Conservation (phyloP, 2,888 invertebrate genomes). For the Therioaphis trifolii region DNA sequence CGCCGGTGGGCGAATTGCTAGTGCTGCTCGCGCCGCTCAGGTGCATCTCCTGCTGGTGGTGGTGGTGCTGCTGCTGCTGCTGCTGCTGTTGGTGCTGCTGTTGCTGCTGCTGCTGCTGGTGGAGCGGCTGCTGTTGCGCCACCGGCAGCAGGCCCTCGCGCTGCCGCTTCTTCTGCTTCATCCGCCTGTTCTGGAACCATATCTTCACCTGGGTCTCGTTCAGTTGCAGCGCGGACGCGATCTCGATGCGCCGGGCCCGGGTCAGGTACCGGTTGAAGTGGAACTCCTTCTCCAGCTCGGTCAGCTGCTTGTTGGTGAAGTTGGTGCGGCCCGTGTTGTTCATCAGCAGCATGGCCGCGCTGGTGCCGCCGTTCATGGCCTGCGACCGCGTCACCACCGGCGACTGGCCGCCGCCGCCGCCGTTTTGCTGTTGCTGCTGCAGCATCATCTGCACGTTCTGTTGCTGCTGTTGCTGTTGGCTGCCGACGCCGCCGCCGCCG, state of each 20-base stretch:
- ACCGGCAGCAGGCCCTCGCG: constrained; percentile 80
- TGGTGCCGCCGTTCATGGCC: constrained; percentile 34
- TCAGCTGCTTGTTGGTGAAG: constrained; percentile 99
- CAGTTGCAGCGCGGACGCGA: constrained; percentile 93
- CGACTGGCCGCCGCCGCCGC: not conserved
- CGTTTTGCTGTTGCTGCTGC: constrained; percentile 2
- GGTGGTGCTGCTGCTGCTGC: constrained; percentile 60
- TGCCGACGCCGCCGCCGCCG: not conserved
- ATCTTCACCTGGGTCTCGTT: constrained; percentile 92
- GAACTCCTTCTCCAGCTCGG: constrained; percentile 98
- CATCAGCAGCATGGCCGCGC: constrained; percentile 63
- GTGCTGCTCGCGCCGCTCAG: constrained; percentile 64
- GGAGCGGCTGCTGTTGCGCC: constrained; percentile 64
- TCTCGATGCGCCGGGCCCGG: constrained; percentile 95
- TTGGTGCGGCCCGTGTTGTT: constrained; percentile 96
- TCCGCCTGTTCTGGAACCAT: constrained; percentile 90
- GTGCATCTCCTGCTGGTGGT: constrained; percentile 66
- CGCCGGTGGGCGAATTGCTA: constrained; percentile 64
- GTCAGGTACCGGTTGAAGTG: constrained; percentile 99
- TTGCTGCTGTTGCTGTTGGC: no score
- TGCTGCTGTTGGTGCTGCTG: constrained; percentile 60
- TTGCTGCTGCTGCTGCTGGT: constrained; percentile 63
- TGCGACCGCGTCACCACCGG: constrained; percentile 43
- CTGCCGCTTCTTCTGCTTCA: constrained; percentile 98
- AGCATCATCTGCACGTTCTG: no score